phyloP scores from a whole-genome alignment of 2,888 invertebrate species.

The Acleris emargana region DNA sequence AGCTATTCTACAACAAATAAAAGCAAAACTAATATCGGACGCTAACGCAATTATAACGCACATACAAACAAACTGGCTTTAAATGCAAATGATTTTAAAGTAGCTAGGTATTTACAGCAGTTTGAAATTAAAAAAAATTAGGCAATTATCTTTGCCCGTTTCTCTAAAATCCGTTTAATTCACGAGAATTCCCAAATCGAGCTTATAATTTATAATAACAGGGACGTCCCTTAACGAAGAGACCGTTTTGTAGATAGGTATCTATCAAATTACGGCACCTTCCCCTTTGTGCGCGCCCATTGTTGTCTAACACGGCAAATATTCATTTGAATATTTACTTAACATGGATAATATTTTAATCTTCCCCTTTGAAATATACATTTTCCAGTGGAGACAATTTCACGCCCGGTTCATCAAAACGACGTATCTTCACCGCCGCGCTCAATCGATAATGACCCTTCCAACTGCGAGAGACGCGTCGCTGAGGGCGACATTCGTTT shows the following conservation, averaged over 20 bases:
- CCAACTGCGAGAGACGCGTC: conserved; percentile 40
- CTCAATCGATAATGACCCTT: conserved; percentile 59
- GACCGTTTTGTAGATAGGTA: conserved; percentile 82
- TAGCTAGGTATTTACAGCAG: not conserved
- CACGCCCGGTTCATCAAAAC: conserved; percentile 68
- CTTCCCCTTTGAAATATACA: conserved; percentile 84
- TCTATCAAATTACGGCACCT: conserved; percentile 80
- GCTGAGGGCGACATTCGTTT: conserved; percentile 59
- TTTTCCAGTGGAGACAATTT: conserved; percentile 84
- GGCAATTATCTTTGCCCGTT: conserved; percentile 55
- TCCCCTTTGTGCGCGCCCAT: conserved; percentile 71
- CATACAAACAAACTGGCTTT: conserved; percentile 19
- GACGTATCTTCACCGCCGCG: conserved; percentile 55
- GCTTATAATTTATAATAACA: conserved; percentile 82
- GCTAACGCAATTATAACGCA: conserved; percentile 16
- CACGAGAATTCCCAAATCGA: conserved; percentile 74
- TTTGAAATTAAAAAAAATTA: conserved; percentile 43
- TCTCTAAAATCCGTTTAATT: conserved; percentile 72
- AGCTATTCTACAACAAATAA: too few relatives aligned
- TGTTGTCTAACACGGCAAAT: conserved; percentile 84
- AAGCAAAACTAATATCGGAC: too few relatives aligned
- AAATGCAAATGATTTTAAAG: conserved; percentile 29
- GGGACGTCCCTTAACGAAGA: conserved; percentile 77
- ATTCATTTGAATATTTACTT: conserved; percentile 85
- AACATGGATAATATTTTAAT: conserved; percentile 85